Evolutionary conservation across 2,797 vertebrate species (phyloP), one percentile per base, ranked within the genome.

Genomic region (Diplodus puntazzo): DNA sequence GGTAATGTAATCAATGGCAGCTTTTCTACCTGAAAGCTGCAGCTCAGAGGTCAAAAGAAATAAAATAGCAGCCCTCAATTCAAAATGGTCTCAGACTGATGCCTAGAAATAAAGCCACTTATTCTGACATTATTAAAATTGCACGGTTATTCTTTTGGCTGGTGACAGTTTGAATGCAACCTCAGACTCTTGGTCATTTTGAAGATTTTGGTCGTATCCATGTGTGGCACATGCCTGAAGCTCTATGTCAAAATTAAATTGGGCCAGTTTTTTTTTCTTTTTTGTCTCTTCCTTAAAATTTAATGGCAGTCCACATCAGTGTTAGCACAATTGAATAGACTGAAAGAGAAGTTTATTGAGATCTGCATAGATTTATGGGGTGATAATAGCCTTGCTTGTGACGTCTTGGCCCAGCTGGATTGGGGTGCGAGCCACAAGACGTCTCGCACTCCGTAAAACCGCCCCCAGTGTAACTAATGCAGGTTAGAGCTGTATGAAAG

Each of bases 331-430:
- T 57, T 79, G 81, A 85, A 83, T 79, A 81, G 92, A 92, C 91
- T 86, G 90, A 91, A 91, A 88, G 91, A 92, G 90, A 94, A 89
- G 92, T 95, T 95, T 95, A 96, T 93, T 90, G 95, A 94, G 94
- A 94, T 93, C 94, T 92, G 83, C 58, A 54, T 85, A 90, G 94
- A 96, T 96, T 96, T 95, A 96, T 87, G 92, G 81, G 90, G 94
- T 96, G 95, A 93, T 96, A 96, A 96, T 95, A 90, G 92, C 79
- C 92, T 89, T 82, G 81, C 85, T 90, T 93, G 92, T 92, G 94
- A 95, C 84, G 86, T 92, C 77, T 82, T 30, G 85, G 90, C 79
- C 83, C 86, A 87, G 88, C 87, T 86, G 91, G 94, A 94, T 87
- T 69, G 85, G 93, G 87, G 89, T 87, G 90, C 75, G 81, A 88